These are phyloP conservation scores for Labia minor DNA, from an alignment of 2,888 invertebrate genomes.

Conservation along the genomic window DNA sequence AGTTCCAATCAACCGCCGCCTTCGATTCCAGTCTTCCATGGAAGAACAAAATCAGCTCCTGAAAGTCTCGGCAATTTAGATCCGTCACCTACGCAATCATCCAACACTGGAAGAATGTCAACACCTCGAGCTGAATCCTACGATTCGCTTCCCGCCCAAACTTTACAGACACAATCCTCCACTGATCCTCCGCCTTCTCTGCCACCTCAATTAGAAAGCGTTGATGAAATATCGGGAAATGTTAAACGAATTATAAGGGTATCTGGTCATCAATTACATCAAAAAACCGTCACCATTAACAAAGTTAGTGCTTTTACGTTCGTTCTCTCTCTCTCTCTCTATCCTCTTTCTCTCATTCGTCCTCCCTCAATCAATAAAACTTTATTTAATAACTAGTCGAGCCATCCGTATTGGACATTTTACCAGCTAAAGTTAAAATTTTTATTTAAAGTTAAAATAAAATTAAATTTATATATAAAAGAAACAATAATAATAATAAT, in stretches of 20 bases:
- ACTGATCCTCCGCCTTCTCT: neutral
- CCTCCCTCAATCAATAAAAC: too few relatives aligned
- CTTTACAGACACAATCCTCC: neutral
- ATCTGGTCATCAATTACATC: constrained; percentile 27
- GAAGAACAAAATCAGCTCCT: constrained; percentile 29
- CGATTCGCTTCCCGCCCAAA: neutral
- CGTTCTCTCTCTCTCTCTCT: too few relatives aligned
- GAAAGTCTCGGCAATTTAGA: constrained; percentile 24
- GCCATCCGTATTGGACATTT: too few relatives aligned
- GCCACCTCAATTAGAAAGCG: neutral
- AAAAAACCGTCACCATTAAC: constrained; percentile 30
- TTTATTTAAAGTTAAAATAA: too few relatives aligned
- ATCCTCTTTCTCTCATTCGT: too few relatives aligned
- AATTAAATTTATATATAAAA: too few relatives aligned
- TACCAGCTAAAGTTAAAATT: too few relatives aligned
- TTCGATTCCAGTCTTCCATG: constrained; percentile 27
- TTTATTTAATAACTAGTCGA: too few relatives aligned
- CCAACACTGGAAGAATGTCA: constrained; percentile 8
- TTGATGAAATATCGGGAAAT: neutral
- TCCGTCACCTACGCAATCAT: neutral
- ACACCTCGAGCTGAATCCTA: neutral
- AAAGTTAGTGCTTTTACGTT: constrained; percentile 30
- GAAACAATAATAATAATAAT: too few relatives aligned
- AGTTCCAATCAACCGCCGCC: constrained; percentile 14
- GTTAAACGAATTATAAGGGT: constrained; percentile 25